Conservation (phyloP, 2,113 vertebrate genomes). For the Fulica atra region DNA sequence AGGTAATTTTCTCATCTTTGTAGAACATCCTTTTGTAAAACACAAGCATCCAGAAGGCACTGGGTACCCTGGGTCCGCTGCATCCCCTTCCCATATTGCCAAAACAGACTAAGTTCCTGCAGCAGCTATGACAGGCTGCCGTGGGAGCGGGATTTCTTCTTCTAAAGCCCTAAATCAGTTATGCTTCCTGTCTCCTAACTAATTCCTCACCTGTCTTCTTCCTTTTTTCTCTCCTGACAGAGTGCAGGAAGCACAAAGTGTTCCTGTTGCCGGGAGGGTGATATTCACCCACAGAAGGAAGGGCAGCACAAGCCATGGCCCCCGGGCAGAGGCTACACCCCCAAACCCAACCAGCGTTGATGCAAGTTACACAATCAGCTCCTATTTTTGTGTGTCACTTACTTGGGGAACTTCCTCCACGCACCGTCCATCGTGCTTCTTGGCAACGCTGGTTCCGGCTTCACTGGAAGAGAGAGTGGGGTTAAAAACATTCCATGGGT, state of each 20-base stretch:
- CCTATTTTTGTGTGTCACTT: not conserved
- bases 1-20: constrained; percentile 6
- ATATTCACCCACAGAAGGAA: not conserved
- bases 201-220: not conserved
- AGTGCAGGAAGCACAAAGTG: not conserved
- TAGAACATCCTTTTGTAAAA: constrained; percentile 9
- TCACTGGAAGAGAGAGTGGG: not conserved
- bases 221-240: not conserved
- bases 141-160: not conserved
- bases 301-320: not conserved
- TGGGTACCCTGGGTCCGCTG: not conserved
- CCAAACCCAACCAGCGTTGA: not conserved
- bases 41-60: not conserved
- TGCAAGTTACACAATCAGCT: not conserved
- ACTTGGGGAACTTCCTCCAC: not conserved
- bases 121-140: not conserved
- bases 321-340: fast-evolving
- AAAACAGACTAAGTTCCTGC: not conserved
- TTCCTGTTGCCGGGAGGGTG: not conserved
- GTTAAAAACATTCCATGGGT: not conserved
- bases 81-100: not conserved
- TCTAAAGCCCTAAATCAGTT: not conserved
- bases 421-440: constrained; percentile 29
- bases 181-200: not conserved
- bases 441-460: not conserved